These are phyloP conservation scores for Arremon aurantiirostris DNA, from an alignment of 2,797 vertebrate species.

Conservation along the genomic window DNA sequence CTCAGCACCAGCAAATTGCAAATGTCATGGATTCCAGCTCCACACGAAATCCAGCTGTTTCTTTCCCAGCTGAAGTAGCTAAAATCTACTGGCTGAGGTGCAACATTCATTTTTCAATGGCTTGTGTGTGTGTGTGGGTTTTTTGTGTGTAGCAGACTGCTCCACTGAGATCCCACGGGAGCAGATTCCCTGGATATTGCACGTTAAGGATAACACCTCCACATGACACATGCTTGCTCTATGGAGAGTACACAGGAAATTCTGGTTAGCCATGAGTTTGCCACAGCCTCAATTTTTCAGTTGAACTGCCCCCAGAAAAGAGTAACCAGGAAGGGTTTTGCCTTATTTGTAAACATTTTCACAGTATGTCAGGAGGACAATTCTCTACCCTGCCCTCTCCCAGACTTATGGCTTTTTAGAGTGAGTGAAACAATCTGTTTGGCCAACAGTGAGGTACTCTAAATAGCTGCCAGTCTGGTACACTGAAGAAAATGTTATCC, in stretches of 20 bases:
- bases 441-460: conserved; percentile 66
- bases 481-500: conserved; percentile 64
- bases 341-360: conserved; percentile 73
- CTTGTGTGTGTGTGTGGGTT: neutral
- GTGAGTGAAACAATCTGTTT: conserved; percentile 35
- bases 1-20: neutral
- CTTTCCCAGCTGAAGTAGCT: neutral
- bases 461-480: conserved; percentile 68
- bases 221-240: neutral
- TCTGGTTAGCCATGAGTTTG: neutral
- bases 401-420: conserved; percentile 81
- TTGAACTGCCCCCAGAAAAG: neutral
- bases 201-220: neutral
- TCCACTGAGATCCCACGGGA: neutral
- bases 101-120: neutral
- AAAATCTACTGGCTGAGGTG: neutral
- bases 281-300: conserved; percentile 14
- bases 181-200: conserved; percentile 28
- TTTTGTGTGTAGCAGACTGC: neutral
- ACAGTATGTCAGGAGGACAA: conserved; percentile 63
- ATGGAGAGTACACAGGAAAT: neutral
- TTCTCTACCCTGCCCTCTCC: conserved; percentile 33
- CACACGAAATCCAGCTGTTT: neutral
- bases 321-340: neutral
- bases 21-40: neutral